These are phyloP conservation scores for Callithrix jacchus DNA, from an alignment of 2,113 vertebrate genomes.

Conservation along the genomic window DNA sequence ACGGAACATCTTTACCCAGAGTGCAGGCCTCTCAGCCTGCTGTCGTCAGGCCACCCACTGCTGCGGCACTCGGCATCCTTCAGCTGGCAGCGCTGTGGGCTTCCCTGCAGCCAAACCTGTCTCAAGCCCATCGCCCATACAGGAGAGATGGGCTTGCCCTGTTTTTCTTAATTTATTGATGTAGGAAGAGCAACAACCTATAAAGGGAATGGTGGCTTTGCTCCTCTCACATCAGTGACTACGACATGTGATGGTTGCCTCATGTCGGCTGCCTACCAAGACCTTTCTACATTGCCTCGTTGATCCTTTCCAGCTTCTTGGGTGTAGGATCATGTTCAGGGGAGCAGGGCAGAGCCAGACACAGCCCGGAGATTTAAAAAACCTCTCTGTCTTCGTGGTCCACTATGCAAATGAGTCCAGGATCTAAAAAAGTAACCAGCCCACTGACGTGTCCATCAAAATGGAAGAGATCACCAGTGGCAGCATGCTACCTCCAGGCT, in stretches of 20 bases:
- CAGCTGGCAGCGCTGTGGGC: neutral
- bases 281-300: accelerated
- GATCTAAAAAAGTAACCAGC: neutral
- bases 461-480: accelerated
- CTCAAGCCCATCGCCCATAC: accelerated
- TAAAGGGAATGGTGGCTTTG: neutral
- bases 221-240: neutral
- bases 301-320: neutral
- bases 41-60: neutral
- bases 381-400: neutral
- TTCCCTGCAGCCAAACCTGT: neutral
- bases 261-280: neutral
- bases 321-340: neutral
- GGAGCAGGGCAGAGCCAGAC: neutral
- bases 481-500: neutral
- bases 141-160: neutral
- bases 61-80: neutral
- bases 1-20: neutral
- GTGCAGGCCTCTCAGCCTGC: neutral
- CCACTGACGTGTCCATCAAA: neutral
- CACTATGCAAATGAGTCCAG: neutral
- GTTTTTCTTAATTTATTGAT: neutral
- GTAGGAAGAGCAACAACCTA: neutral
- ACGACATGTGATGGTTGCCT: accelerated
- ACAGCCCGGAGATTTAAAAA: too few relatives aligned